These are phyloP conservation scores for Blastomussa wellsi DNA, from an alignment of 92 coral and sea anemone species.

Conservation along the genomic window DNA sequence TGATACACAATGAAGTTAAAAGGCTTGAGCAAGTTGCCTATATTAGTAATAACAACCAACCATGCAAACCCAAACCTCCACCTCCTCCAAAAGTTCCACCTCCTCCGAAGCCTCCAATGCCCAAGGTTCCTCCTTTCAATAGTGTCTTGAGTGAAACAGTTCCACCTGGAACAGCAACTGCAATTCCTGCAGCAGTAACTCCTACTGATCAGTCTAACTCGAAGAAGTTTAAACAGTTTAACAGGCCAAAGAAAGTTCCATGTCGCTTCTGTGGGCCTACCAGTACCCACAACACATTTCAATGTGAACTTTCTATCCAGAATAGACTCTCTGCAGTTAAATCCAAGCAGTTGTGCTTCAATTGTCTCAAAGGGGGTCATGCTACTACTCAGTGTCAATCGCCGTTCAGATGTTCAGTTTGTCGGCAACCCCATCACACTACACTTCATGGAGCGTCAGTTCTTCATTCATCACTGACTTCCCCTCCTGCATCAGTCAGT, in stretches of 20 bases:
- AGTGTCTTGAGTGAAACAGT: constrained; percentile 1
- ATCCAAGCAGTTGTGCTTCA: too few species aligned
- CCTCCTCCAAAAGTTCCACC: constrained; percentile 22
- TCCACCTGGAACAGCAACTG: constrained; percentile 39
- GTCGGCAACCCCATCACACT: constrained; percentile 49
- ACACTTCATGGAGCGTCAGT: constrained; percentile 44
- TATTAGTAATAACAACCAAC: constrained; percentile 27
- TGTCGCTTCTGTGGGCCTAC: constrained; percentile 48
- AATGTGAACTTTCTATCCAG: constrained; percentile 46
- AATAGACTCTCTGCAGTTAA: constrained; percentile 50
- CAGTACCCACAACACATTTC: constrained; percentile 47
- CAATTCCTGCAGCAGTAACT: constrained; percentile 19
- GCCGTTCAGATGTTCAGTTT: constrained; percentile 42
- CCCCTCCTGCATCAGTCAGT: background rate
- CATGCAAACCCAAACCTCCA: constrained; percentile 2
- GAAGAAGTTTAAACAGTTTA: constrained; percentile 51
- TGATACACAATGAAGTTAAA: too few species aligned
- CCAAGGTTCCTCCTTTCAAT: constrained; percentile 9
- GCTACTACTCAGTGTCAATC: constrained; percentile 38
- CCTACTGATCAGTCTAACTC: constrained; percentile 32
- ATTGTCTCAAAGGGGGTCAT: constrained; percentile 45
- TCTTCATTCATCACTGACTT: constrained; percentile 18
- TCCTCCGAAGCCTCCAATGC: constrained; percentile 8
- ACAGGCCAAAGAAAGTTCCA: constrained; percentile 40
- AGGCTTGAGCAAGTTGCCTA: constrained; percentile 55